Percentiles rank a stretch among this genome's conserved stretches.
These are phyloP conservation scores for Heliconius hortense DNA, from an alignment of 2,888 invertebrate species.

Conservation along the genomic window DNA sequence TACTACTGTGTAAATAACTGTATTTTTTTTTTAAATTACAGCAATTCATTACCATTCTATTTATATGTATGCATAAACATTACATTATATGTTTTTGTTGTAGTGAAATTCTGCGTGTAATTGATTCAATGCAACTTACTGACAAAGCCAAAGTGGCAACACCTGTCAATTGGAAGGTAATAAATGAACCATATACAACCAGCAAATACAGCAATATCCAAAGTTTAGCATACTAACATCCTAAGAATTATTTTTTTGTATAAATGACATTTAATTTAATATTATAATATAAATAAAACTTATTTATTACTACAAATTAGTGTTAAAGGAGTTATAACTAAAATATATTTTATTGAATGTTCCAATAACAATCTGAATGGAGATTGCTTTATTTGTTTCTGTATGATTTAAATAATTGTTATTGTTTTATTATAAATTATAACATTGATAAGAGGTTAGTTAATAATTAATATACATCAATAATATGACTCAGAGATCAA, in stretches of 20 bases:
- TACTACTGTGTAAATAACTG: no score
- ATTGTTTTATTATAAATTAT: background rate
- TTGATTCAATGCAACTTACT: conserved; percentile 96
- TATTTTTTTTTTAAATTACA: no score
- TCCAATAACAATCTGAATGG: no score
- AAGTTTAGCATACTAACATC: no score
- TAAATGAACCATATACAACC: background rate
- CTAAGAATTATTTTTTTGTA: no score
- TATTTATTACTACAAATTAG: no score
- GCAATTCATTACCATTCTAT: no score
- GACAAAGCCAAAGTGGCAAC: conserved; percentile 93
- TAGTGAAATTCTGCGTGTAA: conserved; percentile 95
- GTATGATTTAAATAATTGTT: background rate
- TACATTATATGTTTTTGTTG: conserved; percentile 51
- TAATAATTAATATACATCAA: background rate
- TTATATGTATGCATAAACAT: background rate
- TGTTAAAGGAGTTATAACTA: no score
- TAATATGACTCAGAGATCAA: background rate
- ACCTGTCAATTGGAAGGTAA: conserved; percentile 94
- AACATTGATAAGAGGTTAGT: background rate
- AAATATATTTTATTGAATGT: no score
- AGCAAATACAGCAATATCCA: background rate
- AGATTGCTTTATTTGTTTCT: no score
- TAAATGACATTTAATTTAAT: no score
- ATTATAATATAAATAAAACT: no score